Evolutionary conservation across 2,888 invertebrate species (phyloP), one percentile per base, ranked within the genome.

Genomic region (Sarcophaga rosellei): DNA sequence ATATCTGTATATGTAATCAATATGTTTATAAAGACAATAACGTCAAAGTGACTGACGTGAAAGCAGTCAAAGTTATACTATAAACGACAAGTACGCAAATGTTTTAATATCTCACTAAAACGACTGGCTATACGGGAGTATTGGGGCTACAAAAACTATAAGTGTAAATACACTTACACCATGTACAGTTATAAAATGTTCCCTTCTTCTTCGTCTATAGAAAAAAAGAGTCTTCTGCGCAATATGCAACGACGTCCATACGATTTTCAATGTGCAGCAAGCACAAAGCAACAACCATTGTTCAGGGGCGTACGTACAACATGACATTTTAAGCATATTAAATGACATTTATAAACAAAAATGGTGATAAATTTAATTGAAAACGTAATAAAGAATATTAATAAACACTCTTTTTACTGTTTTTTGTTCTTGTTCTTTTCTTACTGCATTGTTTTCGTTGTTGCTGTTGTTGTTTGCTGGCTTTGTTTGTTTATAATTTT

Each of bases 111-210:
- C 35, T 35, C 35, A 35, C 10, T 35, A 35, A 35, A 35, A 35
- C 35, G 8, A 8, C 35, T 35, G 10, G 2, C 8, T 35, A 35
- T 35, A 35, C 2, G 35, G 35, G 35, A 35, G 35, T 35, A 35
- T 35, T 35, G 35, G 35, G 44, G 45, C 59, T 66, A 25, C 44
- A 65, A 17, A 62, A 21, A 44, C 21, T 44, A 44, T 17, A 17
- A 17, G 44, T n/a, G 63, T 21, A 62, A 45, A 68, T 47, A 62
- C n/a, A 73, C 44, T 8, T 76, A 85, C 75, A 62, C 82, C 82
- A 80, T 86, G 82, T 86, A 86, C 85, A 79, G 85, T 86, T 86
- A 86, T 73, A 82, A 79, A 68, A 82, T 72, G 72, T 81, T 81
- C 20, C 53, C 35, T 62, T 66, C 23, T 68, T 21, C 15, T 44